Base-by-base conservation (phyloP, 1,140 invertebrate genomes). In the Nomia melanderi region DNA sequence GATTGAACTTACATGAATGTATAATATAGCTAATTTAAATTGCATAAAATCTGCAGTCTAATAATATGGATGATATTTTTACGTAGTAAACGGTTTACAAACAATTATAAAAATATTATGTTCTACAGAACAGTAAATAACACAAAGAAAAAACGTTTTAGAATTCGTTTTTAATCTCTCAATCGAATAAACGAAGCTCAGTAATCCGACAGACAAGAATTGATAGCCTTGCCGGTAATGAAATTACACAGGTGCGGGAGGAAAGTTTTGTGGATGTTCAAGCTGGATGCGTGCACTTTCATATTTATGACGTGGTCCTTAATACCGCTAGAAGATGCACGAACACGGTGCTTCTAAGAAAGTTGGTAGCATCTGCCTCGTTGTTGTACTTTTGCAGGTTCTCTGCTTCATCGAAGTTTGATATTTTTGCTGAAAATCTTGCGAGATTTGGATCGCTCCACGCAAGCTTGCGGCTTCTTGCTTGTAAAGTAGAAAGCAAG, bases 251-350 rank as follows among this genome's bases (percentile, higher is more conserved):
- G 50, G 44, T 67, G n/a, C 23, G 31, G 12, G 31, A 20, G 14
- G n/a, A 50, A 81, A 80, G 78, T 81, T 78, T 83, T 65, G 53
- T 56, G 74, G 23, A 36, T 41, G 50, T 83, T 69, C 67, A 69
- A 77, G 78, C 75, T 59, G 64, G 59, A 82, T 65, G 77, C 81
- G 78, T 84, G 83, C 73, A 71, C 72, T 56, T 74, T 80, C 81
- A 84, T 84, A 84, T 84, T 84, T 84, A 84, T 80, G 83, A 80
- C 79, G 29, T 56, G 73, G 53, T 12, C 59, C 70, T 83, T 84
- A 83, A 84, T 84, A 59, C 81, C 12, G 25, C 36, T n/a, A 57
- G 66, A 41, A 36, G 74, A 84, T 84, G 82, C 66, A 63, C 56
- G 27, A 72, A 79, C 82, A 84, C 82, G 79, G 47, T 60, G 67